Percentiles rank a stretch among this genome's conserved stretches.
These are phyloP conservation scores for Drepana arcuata DNA, from an alignment of 1,140 invertebrate genomes.

Conservation along the genomic window DNA sequence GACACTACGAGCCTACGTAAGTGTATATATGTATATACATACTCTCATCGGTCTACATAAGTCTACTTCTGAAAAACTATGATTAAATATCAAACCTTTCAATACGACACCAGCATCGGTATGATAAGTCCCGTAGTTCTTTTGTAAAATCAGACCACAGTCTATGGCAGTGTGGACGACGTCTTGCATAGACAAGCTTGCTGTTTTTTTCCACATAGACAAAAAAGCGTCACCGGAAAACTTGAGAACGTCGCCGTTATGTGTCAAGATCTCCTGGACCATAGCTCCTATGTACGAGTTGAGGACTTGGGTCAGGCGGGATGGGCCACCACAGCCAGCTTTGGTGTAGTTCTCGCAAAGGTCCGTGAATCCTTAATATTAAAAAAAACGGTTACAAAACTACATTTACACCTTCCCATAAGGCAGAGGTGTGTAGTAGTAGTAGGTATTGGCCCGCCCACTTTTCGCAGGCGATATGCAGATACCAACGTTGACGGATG, in stretches of 20 bases:
- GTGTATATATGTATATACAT: too few relatives aligned
- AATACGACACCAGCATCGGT: constrained; percentile 75
- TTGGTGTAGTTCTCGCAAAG: constrained; percentile 76
- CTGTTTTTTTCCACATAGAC: constrained; percentile 73
- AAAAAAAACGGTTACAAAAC: too few relatives aligned
- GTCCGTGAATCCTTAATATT: constrained; percentile 73
- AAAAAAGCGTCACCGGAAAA: constrained; percentile 79
- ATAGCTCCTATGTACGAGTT: constrained; percentile 79
- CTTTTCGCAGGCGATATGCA: too few relatives aligned
- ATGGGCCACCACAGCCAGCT: constrained; percentile 74
- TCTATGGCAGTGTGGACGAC: constrained; percentile 74
- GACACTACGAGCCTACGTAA: too few relatives aligned
- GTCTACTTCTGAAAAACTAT: too few relatives aligned
- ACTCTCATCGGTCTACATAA: too few relatives aligned
- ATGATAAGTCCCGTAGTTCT: constrained; percentile 73
- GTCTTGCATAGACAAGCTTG: constrained; percentile 70
- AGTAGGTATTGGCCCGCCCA: too few relatives aligned
- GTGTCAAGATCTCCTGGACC: constrained; percentile 76
- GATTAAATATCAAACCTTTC: constrained; percentile 70
- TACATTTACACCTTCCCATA: too few relatives aligned
- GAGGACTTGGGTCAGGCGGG: constrained; percentile 75
- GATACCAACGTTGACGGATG: too few relatives aligned
- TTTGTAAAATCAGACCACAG: constrained; percentile 76
- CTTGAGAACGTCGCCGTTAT: constrained; percentile 77
- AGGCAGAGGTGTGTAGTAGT: too few relatives aligned